Conservation (phyloP, 2,888 invertebrate genomes). For the Drosophila neotestacea region DNA sequence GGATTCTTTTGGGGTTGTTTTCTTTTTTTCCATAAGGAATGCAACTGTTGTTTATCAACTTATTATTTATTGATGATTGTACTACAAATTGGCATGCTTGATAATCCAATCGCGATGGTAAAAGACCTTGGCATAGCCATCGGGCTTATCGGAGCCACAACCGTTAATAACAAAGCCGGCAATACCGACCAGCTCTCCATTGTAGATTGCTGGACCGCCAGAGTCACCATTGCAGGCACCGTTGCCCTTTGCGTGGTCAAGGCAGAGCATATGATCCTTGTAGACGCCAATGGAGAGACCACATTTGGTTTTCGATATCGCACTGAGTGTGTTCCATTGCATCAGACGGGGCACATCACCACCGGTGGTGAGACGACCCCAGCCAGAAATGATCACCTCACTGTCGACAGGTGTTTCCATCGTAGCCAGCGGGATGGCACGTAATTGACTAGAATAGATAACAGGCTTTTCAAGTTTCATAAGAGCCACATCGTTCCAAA, state of each 20-base stretch:
- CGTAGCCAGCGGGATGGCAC: constrained; percentile 63
- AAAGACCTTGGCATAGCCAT: constrained; percentile 75
- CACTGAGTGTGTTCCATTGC: constrained; percentile 67
- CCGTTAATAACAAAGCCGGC: constrained; percentile 75
- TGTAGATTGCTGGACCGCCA: constrained; percentile 78
- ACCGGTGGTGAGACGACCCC: constrained; percentile 63
- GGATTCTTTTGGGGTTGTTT: too few species aligned
- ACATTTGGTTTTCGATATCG: constrained; percentile 61
- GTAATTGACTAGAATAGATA: constrained; percentile 58
- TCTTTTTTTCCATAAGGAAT: background rate
- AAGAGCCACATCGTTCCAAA: constrained; percentile 73
- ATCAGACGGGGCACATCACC: constrained; percentile 67
- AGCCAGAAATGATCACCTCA: constrained; percentile 71
- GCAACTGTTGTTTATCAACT: background rate
- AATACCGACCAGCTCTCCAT: constrained; percentile 74
- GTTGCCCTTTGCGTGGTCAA: constrained; percentile 64
- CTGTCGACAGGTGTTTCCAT: constrained; percentile 54
- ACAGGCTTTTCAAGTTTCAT: constrained; percentile 58
- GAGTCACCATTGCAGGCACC: constrained; percentile 82
- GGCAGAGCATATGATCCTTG: constrained; percentile 60
- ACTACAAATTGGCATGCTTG: constrained; percentile 50
- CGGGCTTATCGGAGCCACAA: constrained; percentile 70
- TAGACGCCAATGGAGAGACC: constrained; percentile 39
- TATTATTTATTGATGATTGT: background rate
- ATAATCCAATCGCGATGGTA: constrained; percentile 69